Base-by-base conservation (phyloP, 2,888 invertebrate species). In the Pterostichus niger region DNA sequence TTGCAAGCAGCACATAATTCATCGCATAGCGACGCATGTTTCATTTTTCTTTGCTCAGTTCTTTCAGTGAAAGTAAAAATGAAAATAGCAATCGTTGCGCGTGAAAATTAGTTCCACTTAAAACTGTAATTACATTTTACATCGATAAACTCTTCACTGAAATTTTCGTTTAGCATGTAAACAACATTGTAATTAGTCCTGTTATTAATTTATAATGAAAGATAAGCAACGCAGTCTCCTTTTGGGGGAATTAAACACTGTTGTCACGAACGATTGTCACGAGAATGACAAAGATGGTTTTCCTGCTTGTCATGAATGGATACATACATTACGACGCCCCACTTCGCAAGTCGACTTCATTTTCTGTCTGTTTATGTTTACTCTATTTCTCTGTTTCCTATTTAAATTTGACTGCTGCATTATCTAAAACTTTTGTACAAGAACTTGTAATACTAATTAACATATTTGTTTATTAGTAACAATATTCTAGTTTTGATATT, bases 141-240 rank as follows among this genome's bases (percentile, higher is more conserved):
- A 59, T 80, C 68, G 46, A 71, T 68, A 68, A 52, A 64, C 40
- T 49, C 52, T 54, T 35, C 24, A 73, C 9, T 81, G 40, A 17
- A 40, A 77, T 40, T 77, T 77, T 40, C 40, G 56, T 77, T 77
- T 77, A 56, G 46, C 77, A 54, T 75, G 75, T 75, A 75, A 71
- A 81, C 73, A 73, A 56, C 68, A 15, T 79, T 79, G 17, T 77
- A 64, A 79, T 64, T 79, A 68, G 40, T 15, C 54, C 54, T 56
- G 77, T 56, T 56, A 77, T 77, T 77, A 56, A 56, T 77, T 77
- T 77, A 77, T 77, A 77, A 77, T 77, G 56, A 17, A 56, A 56
- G 56, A 77, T 77, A 77, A 77, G 75, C 52, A 49, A 52, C 17
- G n/a, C 24, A 9, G 64, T 31, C 64, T 64, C 5, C 24, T 64